Base-by-base conservation (phyloP, 2,888 invertebrate genomes). In the Orthonevra nobilis region DNA sequence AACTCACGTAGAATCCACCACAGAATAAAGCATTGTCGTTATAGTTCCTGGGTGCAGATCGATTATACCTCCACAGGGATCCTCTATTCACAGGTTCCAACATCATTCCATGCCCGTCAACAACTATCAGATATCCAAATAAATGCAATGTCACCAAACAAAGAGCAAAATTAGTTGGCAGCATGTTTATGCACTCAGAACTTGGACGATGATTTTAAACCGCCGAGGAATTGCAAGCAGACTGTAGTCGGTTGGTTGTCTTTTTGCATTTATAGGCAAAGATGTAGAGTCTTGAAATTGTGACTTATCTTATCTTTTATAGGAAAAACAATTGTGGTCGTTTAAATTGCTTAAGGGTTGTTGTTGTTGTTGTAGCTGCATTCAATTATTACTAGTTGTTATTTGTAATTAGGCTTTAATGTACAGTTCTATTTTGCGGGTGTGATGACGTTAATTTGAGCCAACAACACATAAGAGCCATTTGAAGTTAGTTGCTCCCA, bases 11-110 rank as follows among this genome's bases (percentile, higher is more conserved):
- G 30, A 85, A 86, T 28, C 91, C 91, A 1, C 92, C 92, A 83
- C 92, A 92, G 82, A 86, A 91, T 23, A 90, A 85, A 17, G 84
- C 89, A 82, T 89, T 90, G 82, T 92, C 92, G 56, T 91, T 86
- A 82, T 89, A 92, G 84, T 92, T 90, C 0, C 54, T 72, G 0
- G 90, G 90, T 0, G 90, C 90, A 2, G 86, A 60, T 17, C 85
- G 85, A 72, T 91, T 89, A 50, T 85, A 86, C 19, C 91, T 87
- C 91, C 91, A 92, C 15, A 91, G 89, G 2, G 91, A 90, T 12
- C 90, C 90, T 61, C 92, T 86, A 61, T 90, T 89, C 0, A 89
- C 88, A 0, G 92, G 92, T 38, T 89, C 89, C 83, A 90, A 75
- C 83, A 92, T 84, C 88, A 90, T 90, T 2, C 91, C 92, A 84